A percentile compares a stretch with the other conserved stretches of the same genome.
phyloP scores from a whole-genome alignment of 2,797 vertebrate genomes.

The Pipistrellus pipistrellus region DNA sequence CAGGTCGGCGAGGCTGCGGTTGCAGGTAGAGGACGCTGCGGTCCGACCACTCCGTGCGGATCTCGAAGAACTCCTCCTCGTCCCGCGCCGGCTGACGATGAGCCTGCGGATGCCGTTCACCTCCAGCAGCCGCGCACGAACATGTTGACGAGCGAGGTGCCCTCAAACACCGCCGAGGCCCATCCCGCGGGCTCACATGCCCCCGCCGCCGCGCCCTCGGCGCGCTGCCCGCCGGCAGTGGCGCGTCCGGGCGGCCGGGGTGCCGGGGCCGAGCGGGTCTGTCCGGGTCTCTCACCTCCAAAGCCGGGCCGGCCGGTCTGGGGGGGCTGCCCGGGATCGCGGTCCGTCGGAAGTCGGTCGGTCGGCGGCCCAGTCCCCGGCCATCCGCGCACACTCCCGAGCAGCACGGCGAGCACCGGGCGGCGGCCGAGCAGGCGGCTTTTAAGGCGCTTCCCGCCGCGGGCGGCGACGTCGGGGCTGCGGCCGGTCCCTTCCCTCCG shows the following conservation, averaged over 20 bases:
- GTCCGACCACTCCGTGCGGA: slow-evolving; percentile 98
- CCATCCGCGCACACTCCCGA: not conserved
- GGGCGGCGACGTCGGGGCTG: slow-evolving; percentile 60
- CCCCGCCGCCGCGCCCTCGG: slow-evolving; percentile 79
- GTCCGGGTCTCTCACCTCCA: not conserved
- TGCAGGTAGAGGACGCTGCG: slow-evolving; percentile 97
- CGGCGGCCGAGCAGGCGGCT: slow-evolving; percentile 77
- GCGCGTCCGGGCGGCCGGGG: not conserved
- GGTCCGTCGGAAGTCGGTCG: not conserved
- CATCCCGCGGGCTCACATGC: slow-evolving; percentile 90
- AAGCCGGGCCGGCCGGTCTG: not conserved
- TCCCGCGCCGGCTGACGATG: slow-evolving; percentile 95
- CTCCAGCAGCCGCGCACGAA: slow-evolving; percentile 98
- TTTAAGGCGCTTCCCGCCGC: slow-evolving; percentile 74
- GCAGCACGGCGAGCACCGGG: not conserved
- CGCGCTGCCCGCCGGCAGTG: slow-evolving; percentile 48
- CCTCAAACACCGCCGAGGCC: slow-evolving; percentile 98
- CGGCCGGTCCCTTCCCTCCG: slow-evolving; percentile 28
- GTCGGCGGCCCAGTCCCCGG: too few relatives aligned
- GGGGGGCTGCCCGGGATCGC: not conserved
- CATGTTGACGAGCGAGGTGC: slow-evolving; percentile 99
- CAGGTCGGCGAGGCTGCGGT: slow-evolving; percentile 95
- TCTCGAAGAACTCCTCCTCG: slow-evolving; percentile 98
- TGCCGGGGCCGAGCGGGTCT: not conserved
- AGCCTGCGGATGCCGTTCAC: slow-evolving; percentile 97